Percentiles rank a stretch among this genome's conserved stretches.
These are phyloP conservation scores for Podocnemis expansa DNA, from an alignment of 2,113 vertebrate species.

Conservation along the genomic window DNA sequence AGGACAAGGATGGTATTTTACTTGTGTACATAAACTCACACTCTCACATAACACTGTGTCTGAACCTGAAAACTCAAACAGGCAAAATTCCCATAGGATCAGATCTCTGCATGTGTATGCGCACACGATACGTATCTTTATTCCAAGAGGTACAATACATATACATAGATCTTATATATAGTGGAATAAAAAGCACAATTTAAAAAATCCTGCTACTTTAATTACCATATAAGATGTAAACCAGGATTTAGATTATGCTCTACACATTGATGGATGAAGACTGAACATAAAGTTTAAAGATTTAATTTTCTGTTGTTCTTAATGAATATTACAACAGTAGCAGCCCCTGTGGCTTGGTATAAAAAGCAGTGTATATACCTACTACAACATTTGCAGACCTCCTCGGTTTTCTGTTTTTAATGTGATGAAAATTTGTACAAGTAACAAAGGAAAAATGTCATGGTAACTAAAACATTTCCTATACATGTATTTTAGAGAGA, in stretches of 20 bases:
- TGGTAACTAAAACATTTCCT: slow-evolving; percentile 87
- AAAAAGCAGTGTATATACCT: slow-evolving; percentile 77
- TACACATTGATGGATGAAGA: slow-evolving; percentile 53
- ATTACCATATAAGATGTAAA: slow-evolving; percentile 60
- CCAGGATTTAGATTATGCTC: slow-evolving; percentile 61
- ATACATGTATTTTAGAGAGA: slow-evolving; percentile 83
- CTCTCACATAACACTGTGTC: background rate
- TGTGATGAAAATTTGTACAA: slow-evolving; percentile 84
- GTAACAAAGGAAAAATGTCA: slow-evolving; percentile 86
- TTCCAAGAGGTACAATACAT: too few species aligned
- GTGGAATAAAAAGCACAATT: slow-evolving; percentile 1
- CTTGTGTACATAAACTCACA: background rate
- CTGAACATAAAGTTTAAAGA: slow-evolving; percentile 74
- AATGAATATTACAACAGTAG: slow-evolving; percentile 79
- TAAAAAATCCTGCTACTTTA: slow-evolving; percentile 52
- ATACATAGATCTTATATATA: background rate
- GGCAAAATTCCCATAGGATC: background rate
- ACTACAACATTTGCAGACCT: slow-evolving; percentile 84
- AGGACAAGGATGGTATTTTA: background rate
- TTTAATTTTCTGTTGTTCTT: slow-evolving; percentile 82
- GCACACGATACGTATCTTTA: background rate
- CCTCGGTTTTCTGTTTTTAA: slow-evolving; percentile 85
- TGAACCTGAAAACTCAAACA: background rate
- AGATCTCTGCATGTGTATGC: background rate
- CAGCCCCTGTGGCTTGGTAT: slow-evolving; percentile 72